A percentile compares a stretch with the other conserved stretches of the same genome.
phyloP scores from a whole-genome alignment of 2,113 vertebrate species.

The Hymenochirus boettgeri region DNA sequence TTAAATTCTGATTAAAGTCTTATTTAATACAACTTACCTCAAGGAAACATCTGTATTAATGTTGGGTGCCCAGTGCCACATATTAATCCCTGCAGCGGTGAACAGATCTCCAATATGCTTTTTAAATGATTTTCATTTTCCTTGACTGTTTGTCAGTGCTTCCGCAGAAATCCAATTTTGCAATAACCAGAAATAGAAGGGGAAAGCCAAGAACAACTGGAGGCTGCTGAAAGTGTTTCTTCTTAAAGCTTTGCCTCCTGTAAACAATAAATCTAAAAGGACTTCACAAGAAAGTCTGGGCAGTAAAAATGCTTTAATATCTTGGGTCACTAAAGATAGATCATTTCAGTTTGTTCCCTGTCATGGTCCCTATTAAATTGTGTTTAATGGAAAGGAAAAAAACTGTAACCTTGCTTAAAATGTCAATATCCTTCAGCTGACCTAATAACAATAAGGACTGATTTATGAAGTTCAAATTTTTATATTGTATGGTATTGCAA shows the following conservation, averaged over 20 bases:
- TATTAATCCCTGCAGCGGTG: slow-evolving; percentile 38
- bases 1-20: slow-evolving; percentile 34
- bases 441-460: slow-evolving; percentile 26
- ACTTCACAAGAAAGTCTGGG: slow-evolving; percentile 6
- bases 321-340: slow-evolving; percentile 16
- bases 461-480: slow-evolving; percentile 19
- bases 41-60: slow-evolving; percentile 24
- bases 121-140: slow-evolving; percentile 36
- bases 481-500: slow-evolving; percentile 16
- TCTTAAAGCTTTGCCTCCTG: fast-evolving
- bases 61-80: background rate
- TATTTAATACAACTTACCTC: slow-evolving; percentile 25
- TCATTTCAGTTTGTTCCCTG: slow-evolving; percentile 23
- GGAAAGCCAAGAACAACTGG: slow-evolving; percentile 27
- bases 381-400: slow-evolving; percentile 20
- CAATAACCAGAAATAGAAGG: slow-evolving; percentile 41
- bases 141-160: slow-evolving; percentile 31
- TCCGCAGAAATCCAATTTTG: slow-evolving; percentile 37
- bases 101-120: slow-evolving; percentile 27
- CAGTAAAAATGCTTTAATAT: slow-evolving; percentile 26
- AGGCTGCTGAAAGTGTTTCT: slow-evolving; percentile 22
- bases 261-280: slow-evolving; percentile 37
- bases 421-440: slow-evolving; percentile 38
- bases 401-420: slow-evolving; percentile 33
- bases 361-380: slow-evolving; percentile 19